Percentiles rank a stretch among this genome's conserved stretches.
phyloP scores from a whole-genome alignment of 2,113 vertebrate genomes.

The Morone chrysops region DNA sequence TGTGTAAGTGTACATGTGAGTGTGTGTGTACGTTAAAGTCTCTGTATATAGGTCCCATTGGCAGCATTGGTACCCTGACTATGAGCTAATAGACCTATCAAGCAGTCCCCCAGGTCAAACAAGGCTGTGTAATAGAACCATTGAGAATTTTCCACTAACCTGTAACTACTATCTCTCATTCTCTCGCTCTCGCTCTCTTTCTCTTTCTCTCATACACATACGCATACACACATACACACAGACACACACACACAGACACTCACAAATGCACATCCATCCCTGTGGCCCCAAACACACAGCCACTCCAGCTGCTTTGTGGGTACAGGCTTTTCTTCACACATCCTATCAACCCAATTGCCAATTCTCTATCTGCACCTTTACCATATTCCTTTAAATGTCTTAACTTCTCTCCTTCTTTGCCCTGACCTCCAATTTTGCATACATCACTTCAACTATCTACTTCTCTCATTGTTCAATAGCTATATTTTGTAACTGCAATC shows the following conservation, averaged over 20 bases:
- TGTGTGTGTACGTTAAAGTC: conserved; percentile 30
- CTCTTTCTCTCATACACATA: not conserved
- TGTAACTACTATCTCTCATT: conserved; percentile 47
- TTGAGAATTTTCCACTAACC: conserved; percentile 69
- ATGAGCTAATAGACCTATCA: conserved; percentile 79
- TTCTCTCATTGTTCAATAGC: not conserved
- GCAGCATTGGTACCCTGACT: conserved; percentile 57
- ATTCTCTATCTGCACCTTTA: conserved; percentile 16
- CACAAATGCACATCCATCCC: conserved; percentile 24
- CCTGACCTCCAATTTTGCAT: conserved; percentile 14
- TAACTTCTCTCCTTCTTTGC: conserved; percentile 2
- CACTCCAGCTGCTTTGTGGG: conserved; percentile 50
- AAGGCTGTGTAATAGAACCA: conserved; percentile 75
- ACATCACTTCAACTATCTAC: conserved; percentile 5
- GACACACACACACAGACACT: not conserved
- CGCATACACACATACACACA: not conserved
- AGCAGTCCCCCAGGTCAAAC: conserved; percentile 63
- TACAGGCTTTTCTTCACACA: conserved; percentile 39
- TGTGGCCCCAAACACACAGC: conserved; percentile 46
- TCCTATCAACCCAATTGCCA: conserved; percentile 35
- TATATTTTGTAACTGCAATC: conserved; percentile 2
- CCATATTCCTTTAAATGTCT: conserved; percentile 19
- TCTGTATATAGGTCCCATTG: conserved; percentile 47
- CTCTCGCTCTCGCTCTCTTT: too few relatives aligned
- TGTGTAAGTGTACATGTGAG: not conserved